A percentile compares a stretch with the other conserved stretches of the same genome.
phyloP scores from a whole-genome alignment of 2,113 vertebrate genomes.

The Halichoeres trimaculatus region DNA sequence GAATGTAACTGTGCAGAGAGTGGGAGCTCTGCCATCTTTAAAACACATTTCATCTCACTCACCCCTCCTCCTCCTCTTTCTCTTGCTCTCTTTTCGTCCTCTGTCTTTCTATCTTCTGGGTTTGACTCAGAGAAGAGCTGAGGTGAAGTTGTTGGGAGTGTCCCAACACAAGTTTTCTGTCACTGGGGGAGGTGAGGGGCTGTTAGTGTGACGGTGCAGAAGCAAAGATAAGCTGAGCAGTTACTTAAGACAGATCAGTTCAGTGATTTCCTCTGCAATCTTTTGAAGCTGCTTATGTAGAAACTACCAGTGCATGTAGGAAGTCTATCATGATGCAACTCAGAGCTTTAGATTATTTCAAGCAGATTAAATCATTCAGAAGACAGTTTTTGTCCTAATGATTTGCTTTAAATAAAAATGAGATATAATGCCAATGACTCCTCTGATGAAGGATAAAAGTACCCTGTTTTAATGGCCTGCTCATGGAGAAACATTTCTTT shows the following conservation, averaged over 20 bases:
- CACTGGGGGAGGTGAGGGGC: background rate
- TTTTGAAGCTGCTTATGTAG: background rate
- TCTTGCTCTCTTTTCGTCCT: background rate
- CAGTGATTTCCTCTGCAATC: background rate
- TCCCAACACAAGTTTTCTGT: constrained; percentile 50
- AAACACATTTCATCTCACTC: constrained; percentile 69
- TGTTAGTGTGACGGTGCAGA: constrained; percentile 6
- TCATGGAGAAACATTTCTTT: background rate
- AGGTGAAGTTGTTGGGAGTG: constrained; percentile 51
- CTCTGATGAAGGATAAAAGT: background rate
- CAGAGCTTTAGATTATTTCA: background rate
- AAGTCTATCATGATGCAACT: background rate
- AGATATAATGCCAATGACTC: background rate
- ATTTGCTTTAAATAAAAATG: background rate
- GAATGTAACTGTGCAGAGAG: constrained; percentile 62
- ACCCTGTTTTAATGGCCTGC: background rate
- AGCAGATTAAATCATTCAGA: too few relatives aligned
- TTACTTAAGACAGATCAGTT: constrained; percentile 37
- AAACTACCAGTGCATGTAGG: background rate
- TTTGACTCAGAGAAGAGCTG: constrained; percentile 50
- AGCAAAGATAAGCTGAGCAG: constrained; percentile 36
- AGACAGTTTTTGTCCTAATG: background rate
- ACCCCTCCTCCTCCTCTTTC: constrained; percentile 38
- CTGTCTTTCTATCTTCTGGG: constrained; percentile 34
- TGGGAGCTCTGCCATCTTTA: constrained; percentile 73